Evolutionary conservation across 1,140 invertebrate species (phyloP), one percentile per base, ranked within the genome.

Genomic region (Bombyx mori): DNA sequence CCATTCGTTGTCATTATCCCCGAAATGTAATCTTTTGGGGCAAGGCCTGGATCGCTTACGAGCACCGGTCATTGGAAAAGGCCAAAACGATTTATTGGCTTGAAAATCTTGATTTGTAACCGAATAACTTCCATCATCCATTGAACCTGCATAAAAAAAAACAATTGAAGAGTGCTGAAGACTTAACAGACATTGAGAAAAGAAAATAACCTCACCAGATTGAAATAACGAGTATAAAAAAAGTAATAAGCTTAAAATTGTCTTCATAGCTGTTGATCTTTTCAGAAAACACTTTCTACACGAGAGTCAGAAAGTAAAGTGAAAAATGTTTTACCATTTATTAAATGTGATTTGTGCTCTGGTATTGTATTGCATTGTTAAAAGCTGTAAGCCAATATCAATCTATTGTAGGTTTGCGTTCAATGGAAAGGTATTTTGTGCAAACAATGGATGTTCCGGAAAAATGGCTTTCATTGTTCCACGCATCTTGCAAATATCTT

Each of bases 391-490:
- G 73, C 60, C 65, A 69, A 71, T 80, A 77, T 76, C 66, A 56
- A 57, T 54, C 69, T 68, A 75, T 78, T 77, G 75, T 80, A 52
- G 69, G 66, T 60, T 68, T 69, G 60, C 57, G 56, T 56, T 69
- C 61, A 52, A 56, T 66, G 71, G 74, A 77, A 76, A 73, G 66
- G 68, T 73, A 77, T 77, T 73, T 54, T 26, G 56, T 58, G 67
- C 63, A 73, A 76, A 81, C 78, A 81, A 81, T 79, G 61, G 70
- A 56, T 58, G 68, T 75, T 72, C 65, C 62, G 68, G 60, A 62
- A 69, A 70, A 73, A 65, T 64, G 68, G 61, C 57, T 74, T 66
- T 71, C 66, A 77, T 78, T 77, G 73, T 78, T 71, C 65, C 60
- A 56, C 46, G 45, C 26, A 49, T 42, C 54, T 49, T 56, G 42